Evolutionary conservation across 2,797 vertebrate genomes (phyloP).

Genomic region (Notoglanidium macrostoma): DNA sequence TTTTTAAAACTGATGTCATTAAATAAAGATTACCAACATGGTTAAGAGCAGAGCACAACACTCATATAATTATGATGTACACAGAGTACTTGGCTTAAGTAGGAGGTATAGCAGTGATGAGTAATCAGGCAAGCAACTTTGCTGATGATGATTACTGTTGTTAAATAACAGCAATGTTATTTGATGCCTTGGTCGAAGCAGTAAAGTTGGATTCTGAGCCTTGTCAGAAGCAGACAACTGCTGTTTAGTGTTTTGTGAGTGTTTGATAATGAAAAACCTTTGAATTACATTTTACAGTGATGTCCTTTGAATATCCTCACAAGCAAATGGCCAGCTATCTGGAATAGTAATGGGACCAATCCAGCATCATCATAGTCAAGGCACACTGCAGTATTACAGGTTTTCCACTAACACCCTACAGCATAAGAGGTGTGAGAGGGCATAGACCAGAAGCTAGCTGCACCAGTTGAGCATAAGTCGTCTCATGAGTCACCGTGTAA

Average conservation of each 20-base stretch:
- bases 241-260: not conserved
- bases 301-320: not conserved
- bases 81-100: slow-evolving; percentile 3
- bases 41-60: not conserved
- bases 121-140: slow-evolving; percentile 19
- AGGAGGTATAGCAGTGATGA: not conserved
- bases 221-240: not conserved
- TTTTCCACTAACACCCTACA: not conserved
- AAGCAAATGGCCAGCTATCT: not conserved
- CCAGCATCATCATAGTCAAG: not conserved
- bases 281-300: not conserved
- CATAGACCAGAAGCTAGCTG: not conserved
- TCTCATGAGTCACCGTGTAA: not conserved
- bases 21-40: not conserved
- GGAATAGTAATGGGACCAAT: not conserved
- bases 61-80: not conserved
- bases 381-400: not conserved
- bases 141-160: not conserved
- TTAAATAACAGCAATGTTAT: not conserved
- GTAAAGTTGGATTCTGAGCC: not conserved
- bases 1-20: not conserved
- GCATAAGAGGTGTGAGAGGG: not conserved
- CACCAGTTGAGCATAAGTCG: not conserved
- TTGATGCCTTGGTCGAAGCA: not conserved
- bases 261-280: not conserved